Evolutionary conservation across 1,140 invertebrate genomes (phyloP).

Genomic region (Scaptomyza hsui): DNA sequence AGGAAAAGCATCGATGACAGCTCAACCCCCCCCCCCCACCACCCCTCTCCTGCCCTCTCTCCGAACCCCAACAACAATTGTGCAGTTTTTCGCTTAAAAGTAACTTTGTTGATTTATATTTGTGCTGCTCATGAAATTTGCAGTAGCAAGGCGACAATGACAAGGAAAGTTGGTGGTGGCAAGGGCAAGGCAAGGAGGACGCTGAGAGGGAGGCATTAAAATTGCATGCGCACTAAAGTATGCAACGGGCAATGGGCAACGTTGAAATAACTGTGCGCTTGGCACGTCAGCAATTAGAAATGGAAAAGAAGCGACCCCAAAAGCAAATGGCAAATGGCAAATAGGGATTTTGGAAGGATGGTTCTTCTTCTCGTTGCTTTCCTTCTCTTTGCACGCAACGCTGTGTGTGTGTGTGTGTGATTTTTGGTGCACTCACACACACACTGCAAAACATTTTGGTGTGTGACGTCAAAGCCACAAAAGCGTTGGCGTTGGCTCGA

Average conservation of each 20-base stretch:
- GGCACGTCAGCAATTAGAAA: conserved; percentile 66
- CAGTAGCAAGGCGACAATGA: conserved; percentile 19
- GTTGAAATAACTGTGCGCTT: conserved; percentile 22
- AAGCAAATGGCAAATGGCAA: too few relatives aligned
- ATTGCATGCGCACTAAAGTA: conserved; percentile 74
- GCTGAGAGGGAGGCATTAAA: conserved; percentile 60
- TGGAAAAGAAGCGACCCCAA: conserved; percentile 10
- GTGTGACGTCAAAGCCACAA: conserved; percentile 62
- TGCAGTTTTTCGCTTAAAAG: conserved; percentile 10
- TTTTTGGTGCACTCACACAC: conserved; percentile 18
- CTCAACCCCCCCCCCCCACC: neutral
- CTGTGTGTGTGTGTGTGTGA: conserved; percentile 49
- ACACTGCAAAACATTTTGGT: conserved; percentile 3
- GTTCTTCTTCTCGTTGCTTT: neutral
- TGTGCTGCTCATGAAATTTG: conserved; percentile 71
- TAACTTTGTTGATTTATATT: conserved; percentile 79
- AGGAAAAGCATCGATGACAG: conserved; percentile 36
- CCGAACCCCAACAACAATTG: conserved; percentile 5
- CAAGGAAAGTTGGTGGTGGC: too few relatives aligned
- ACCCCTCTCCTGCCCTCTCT: too few relatives aligned
- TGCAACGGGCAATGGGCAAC: conserved; percentile 35
- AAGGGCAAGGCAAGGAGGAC: too few relatives aligned
- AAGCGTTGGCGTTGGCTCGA: conserved; percentile 32
- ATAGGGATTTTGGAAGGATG: neutral
- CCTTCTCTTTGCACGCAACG: conserved; percentile 18